Percentiles rank a stretch among this genome's conserved stretches.
These are phyloP conservation scores for Passer domesticus DNA, from an alignment of 2,113 vertebrate species.

Conservation along the genomic window DNA sequence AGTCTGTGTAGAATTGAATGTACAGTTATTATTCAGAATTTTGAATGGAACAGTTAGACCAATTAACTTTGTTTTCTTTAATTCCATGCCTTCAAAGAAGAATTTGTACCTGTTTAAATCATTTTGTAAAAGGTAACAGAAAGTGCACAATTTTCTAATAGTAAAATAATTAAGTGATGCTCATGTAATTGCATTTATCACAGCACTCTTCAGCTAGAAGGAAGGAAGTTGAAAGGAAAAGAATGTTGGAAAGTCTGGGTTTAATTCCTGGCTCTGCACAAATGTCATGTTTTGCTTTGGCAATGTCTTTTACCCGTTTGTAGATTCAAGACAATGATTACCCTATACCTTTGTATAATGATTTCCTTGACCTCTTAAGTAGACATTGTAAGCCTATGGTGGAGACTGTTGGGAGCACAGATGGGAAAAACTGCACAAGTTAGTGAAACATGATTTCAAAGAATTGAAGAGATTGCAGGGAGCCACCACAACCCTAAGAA, in stretches of 20 bases:
- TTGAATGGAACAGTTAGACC: background rate
- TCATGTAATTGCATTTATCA: background rate
- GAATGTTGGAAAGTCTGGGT: background rate
- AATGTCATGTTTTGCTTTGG: background rate
- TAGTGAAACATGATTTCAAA: background rate
- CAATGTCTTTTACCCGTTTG: background rate
- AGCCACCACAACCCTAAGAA: background rate
- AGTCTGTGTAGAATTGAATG: background rate
- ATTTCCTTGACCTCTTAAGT: background rate
- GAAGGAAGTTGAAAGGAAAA: background rate
- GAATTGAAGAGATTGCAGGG: background rate
- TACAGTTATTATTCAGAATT: background rate
- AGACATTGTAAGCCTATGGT: background rate
- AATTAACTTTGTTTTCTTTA: background rate
- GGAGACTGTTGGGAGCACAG: background rate
- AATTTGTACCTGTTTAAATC: background rate
- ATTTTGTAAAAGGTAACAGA: background rate
- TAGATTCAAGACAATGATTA: background rate
- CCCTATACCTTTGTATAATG: background rate
- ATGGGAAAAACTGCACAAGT: background rate
- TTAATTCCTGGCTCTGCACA: background rate
- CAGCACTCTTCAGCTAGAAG: background rate
- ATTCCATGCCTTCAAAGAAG: background rate
- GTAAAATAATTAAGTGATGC: background rate
- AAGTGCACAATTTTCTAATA: background rate